phyloP scores from a whole-genome alignment of 2,113 vertebrate species.

The Phainopepla nitens region DNA sequence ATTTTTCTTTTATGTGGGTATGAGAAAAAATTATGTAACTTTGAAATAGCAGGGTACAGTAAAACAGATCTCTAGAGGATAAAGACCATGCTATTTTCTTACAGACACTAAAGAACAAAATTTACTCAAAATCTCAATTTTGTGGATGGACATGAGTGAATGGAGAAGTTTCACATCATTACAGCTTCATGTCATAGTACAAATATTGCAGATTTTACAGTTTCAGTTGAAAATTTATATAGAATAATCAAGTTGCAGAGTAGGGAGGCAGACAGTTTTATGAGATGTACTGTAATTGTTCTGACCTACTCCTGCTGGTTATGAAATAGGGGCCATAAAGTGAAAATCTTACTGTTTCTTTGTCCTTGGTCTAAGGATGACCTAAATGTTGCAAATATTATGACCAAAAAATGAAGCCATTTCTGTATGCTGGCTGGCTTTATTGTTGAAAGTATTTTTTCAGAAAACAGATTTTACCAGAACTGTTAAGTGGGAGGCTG shows the following conservation, averaged over 20 bases:
- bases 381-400: background rate
- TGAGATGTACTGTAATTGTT: background rate
- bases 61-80: background rate
- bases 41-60: background rate
- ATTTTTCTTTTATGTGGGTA: background rate
- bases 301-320: background rate
- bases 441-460: background rate
- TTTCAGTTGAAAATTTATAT: conserved; percentile 4
- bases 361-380: background rate
- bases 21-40: background rate
- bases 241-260: background rate
- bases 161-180: background rate
- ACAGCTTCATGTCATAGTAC: background rate
- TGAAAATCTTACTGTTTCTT: conserved; percentile 10
- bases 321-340: background rate
- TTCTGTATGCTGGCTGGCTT: background rate
- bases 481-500: background rate
- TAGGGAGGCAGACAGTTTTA: conserved; percentile 20
- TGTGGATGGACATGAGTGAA: background rate
- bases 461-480: background rate
- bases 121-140: background rate
- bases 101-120: background rate
- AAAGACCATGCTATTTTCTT: background rate
- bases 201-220: conserved; percentile 12
- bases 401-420: background rate